These are phyloP conservation scores for Scrobipalpa costella DNA, from an alignment of 2,888 invertebrate species.

Conservation along the genomic window DNA sequence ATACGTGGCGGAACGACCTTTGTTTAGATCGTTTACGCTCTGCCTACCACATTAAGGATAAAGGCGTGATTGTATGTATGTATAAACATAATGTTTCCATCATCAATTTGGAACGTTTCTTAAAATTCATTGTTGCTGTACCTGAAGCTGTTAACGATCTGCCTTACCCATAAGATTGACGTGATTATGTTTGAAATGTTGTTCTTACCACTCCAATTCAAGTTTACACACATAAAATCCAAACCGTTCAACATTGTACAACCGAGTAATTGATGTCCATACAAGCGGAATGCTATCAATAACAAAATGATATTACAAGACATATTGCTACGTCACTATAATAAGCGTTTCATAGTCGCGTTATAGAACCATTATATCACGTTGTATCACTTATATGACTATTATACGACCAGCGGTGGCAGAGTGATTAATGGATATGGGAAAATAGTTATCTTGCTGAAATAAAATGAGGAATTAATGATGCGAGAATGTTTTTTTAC, in stretches of 20 bases:
- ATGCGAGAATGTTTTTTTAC: neutral
- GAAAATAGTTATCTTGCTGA: conserved; percentile 5
- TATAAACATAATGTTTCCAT: no score
- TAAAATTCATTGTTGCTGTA: no score
- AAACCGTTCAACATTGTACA: neutral
- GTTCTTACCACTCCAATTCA: no score
- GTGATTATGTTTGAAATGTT: no score
- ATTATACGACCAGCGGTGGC: conserved; percentile 9
- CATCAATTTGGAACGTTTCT: no score
- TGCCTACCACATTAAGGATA: no score
- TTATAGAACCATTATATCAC: conserved; percentile 5
- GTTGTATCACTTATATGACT: conserved; percentile 6
- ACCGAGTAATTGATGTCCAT: neutral
- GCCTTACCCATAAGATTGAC: no score
- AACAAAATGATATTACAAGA: neutral
- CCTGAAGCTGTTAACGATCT: no score
- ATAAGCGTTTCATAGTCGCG: neutral
- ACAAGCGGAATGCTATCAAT: neutral
- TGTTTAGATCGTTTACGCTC: no score
- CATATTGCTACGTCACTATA: conserved; percentile 4
- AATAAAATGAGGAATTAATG: neutral
- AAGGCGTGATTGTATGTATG: no score
- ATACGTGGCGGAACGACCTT: no score
- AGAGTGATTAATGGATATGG: conserved; percentile 8
- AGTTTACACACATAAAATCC: no score